Evolutionary conservation across 2,797 vertebrate genomes (phyloP).

Genomic region (Philypnodon macrostomus): DNA sequence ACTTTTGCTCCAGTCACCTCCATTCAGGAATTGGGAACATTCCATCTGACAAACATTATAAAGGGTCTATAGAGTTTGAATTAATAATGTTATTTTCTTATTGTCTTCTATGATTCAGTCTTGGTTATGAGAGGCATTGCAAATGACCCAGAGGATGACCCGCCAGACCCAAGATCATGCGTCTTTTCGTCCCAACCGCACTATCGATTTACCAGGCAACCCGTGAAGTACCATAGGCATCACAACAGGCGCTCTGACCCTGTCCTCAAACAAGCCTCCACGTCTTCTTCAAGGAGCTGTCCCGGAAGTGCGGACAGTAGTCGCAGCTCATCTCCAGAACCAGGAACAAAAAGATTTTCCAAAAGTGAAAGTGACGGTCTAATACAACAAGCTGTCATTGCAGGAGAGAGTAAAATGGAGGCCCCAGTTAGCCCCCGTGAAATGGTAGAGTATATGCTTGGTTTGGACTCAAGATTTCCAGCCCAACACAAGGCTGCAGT

Average conservation of each 20-base stretch:
- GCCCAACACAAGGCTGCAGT: conserved; percentile 14
- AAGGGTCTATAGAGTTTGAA: no score
- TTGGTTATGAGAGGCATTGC: conserved; percentile 68
- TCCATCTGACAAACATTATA: no score
- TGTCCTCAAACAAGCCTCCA: conserved; percentile 14
- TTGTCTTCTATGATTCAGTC: conserved; percentile 57
- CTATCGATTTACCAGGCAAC: conserved; percentile 82
- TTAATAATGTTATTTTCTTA: no score
- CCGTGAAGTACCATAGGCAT: conserved; percentile 77
- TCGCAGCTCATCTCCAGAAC: conserved; percentile 65
- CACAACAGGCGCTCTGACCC: conserved; percentile 38
- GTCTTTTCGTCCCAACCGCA: conserved; percentile 60
- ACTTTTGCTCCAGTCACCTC: no score
- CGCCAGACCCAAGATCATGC: conserved; percentile 32
- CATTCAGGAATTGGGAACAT: no score
- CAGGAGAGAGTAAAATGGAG: conserved; percentile 16
- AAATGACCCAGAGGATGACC: conserved; percentile 29
- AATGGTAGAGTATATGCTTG: conserved; percentile 59
- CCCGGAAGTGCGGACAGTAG: conserved; percentile 57
- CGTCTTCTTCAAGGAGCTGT: conserved; percentile 1
- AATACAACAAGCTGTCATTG: conserved; percentile 35
- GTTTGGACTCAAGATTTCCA: conserved; percentile 39
- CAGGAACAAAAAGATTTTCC: conserved; percentile 21
- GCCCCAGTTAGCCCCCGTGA: conserved; percentile 41
- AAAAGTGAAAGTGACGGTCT: conserved; percentile 64